Base-by-base conservation (phyloP, 2,888 invertebrate species). In the Tyria jacobaeae region DNA sequence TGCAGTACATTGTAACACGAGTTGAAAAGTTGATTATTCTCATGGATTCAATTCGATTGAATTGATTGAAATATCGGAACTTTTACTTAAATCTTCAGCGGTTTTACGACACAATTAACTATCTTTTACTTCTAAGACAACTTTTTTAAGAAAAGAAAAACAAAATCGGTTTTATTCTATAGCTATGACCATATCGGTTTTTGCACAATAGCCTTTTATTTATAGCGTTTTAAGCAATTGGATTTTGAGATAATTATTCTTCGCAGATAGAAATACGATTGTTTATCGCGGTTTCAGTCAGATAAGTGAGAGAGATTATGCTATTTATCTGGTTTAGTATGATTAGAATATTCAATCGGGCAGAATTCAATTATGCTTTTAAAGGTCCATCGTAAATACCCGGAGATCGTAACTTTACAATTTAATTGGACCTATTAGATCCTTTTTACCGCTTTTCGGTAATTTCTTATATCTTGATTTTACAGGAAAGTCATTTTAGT, bases 151-250 rank as follows among this genome's bases (percentile, higher is more conserved):
- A n/a, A n/a, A n/a, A n/a, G n/a, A n/a, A n/a, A 4, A 44, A 17
- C 1, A 10, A 21, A 21, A 21, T 21, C 21, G 21, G 1, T 44
- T 21, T 21, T 44, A 44, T 44, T 44, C 12, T 41, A 21, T n/a
- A 71, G 67, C 60, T 74, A 61, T 71, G 69, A 70, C 70, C 61
- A 78, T 81, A 82, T 68, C 71, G 68, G 60, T 78, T 76, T 65
- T 55, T 57, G 57, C 67, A 71, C 76, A 80, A 78, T 73, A 51
- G 71, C 60, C 71, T 70, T 80, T 82, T 83, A 84, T 85, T 85
- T 83, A 82, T 82, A 62, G 79, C 76, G 68, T 78, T 79, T 80
- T 80, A 76, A 75, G 68, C 74, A 68, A 77, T 79, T 79, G 79
- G 68, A 75, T 80, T 78, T 73, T 60, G 65, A 67, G 70, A 77